Conservation (phyloP, 2,888 invertebrate genomes). For the Acrobasis consociella region DNA sequence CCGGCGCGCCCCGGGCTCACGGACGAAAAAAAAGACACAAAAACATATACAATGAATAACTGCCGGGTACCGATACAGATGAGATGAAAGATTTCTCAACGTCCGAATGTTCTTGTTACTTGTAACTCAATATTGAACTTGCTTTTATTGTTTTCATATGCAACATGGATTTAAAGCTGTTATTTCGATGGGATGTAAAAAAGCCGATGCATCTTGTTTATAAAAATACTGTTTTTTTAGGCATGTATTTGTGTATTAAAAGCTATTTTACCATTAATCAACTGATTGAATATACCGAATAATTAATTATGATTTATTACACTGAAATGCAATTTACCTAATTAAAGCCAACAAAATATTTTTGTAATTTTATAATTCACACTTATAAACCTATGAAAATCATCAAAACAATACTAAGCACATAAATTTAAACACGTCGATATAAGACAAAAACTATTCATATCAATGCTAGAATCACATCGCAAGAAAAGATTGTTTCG, state of each 20-base stretch:
- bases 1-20: conserved; percentile 62
- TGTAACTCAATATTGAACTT: conserved; percentile 71
- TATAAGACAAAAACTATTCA: not conserved
- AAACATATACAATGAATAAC: conserved; percentile 68
- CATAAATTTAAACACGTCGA: not conserved
- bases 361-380: no score
- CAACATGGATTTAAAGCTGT: conserved; percentile 12
- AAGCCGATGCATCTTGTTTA: not conserved
- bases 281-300: no score
- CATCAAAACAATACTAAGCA: no score
- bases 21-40: conserved; percentile 61
- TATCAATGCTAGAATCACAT: conserved; percentile 26
- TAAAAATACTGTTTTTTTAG: not conserved
- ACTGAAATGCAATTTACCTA: no score
- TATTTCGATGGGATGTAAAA: not conserved
- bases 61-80: conserved; percentile 68
- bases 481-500: conserved; percentile 43
- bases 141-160: conserved; percentile 47
- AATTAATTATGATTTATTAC: no score
- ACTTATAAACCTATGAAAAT: no score
- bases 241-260: no score
- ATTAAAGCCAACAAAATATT: no score
- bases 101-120: conserved; percentile 71
- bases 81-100: conserved; percentile 78
- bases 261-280: no score